These are phyloP conservation scores for Eretmocerus hayati DNA, from an alignment of 2,888 invertebrate genomes.

Conservation along the genomic window DNA sequence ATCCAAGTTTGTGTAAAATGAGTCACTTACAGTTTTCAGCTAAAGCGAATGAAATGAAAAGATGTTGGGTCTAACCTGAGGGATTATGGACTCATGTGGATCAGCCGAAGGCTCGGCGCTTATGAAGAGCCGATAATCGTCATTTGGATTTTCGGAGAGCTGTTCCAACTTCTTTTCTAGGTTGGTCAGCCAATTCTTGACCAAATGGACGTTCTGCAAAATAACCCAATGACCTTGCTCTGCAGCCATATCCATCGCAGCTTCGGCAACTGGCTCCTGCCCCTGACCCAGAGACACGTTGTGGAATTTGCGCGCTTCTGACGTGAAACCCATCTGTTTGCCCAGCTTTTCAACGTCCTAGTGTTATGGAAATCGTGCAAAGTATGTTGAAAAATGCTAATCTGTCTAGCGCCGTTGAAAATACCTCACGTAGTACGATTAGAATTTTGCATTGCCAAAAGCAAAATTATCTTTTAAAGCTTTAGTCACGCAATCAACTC, in stretches of 20 bases:
- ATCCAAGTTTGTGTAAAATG: not conserved
- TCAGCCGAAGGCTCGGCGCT: conserved; percentile 80
- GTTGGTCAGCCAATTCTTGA: conserved; percentile 78
- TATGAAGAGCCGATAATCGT: conserved; percentile 60
- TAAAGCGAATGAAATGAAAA: not conserved
- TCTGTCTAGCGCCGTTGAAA: too few species aligned
- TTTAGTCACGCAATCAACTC: too few species aligned
- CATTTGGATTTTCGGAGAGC: conserved; percentile 56
- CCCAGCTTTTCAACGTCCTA: conserved; percentile 87
- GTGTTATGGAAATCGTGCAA: too few species aligned
- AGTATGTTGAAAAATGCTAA: too few species aligned
- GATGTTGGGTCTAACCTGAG: conserved; percentile 44
- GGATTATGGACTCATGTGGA: conserved; percentile 58
- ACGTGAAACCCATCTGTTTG: conserved; percentile 69
- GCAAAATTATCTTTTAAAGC: too few species aligned
- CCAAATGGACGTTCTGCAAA: conserved; percentile 87
- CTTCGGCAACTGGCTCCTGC: conserved; percentile 86
- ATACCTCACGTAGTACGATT: too few species aligned
- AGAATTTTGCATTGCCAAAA: too few species aligned
- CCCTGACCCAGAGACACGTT: conserved; percentile 92
- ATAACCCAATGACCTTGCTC: conserved; percentile 82
- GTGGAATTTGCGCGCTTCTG: conserved; percentile 78
- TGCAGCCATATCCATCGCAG: conserved; percentile 74
- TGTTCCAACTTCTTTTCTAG: conserved; percentile 90
- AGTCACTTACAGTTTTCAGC: not conserved